Evolutionary conservation across 2,113 vertebrate genomes (phyloP).

Genomic region (Thunnus thynnus): DNA sequence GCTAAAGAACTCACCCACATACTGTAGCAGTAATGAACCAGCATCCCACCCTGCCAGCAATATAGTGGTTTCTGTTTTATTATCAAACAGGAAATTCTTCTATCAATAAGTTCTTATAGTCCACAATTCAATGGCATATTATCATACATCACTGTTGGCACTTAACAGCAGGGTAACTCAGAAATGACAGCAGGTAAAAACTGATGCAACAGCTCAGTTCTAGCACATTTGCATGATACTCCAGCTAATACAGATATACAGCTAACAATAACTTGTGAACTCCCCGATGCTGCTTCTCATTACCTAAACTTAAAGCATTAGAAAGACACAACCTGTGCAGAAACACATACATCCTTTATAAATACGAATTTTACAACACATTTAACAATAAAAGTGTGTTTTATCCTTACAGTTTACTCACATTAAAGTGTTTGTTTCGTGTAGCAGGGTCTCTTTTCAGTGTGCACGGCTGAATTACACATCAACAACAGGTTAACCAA

Average conservation of each 20-base stretch:
- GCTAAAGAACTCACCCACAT: not conserved
- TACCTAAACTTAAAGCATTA: slow-evolving; percentile 7
- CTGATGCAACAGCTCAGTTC: slow-evolving; percentile 10
- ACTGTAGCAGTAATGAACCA: not conserved
- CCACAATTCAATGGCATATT: slow-evolving; percentile 27
- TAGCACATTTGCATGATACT: slow-evolving; percentile 41
- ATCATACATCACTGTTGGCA: slow-evolving; percentile 50
- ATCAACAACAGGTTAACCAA: slow-evolving; percentile 24
- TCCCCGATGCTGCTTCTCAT: not conserved
- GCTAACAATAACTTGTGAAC: not conserved
- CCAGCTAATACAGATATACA: slow-evolving; percentile 14
- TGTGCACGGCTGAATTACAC: slow-evolving; percentile 23
- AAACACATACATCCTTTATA: slow-evolving; percentile 11
- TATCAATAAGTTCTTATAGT: slow-evolving; percentile 40
- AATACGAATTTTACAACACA: slow-evolving; percentile 30
- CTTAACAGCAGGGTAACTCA: slow-evolving; percentile 38
- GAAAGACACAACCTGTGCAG: not conserved
- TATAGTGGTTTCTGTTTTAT: slow-evolving; percentile 50
- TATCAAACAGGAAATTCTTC: slow-evolving; percentile 57
- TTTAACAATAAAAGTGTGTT: not conserved
- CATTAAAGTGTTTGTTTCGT: slow-evolving; percentile 17
- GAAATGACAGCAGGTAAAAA: slow-evolving; percentile 5
- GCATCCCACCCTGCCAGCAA: not conserved
- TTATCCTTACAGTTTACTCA: slow-evolving; percentile 20
- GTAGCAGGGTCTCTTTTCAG: not conserved